These are phyloP conservation scores for Tympanuchus pallidicinctus DNA, from an alignment of 2,113 vertebrate genomes.

Conservation along the genomic window DNA sequence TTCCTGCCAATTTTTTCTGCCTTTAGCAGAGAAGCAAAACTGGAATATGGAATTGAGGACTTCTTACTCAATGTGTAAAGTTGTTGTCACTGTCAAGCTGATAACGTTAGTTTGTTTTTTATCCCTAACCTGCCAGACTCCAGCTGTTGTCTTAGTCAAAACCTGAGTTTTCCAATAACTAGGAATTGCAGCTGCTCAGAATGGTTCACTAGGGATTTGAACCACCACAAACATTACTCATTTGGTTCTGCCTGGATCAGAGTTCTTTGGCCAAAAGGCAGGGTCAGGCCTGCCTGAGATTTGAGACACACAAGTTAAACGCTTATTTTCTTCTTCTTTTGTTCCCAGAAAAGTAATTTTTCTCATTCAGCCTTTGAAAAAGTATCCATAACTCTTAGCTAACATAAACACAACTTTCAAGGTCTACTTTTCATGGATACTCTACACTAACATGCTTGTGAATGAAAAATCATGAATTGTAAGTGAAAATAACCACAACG, in stretches of 20 bases:
- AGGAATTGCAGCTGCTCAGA: conserved; percentile 62
- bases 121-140: not conserved
- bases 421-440: not conserved
- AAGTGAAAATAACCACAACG: not conserved
- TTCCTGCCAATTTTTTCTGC: not conserved
- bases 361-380: not conserved
- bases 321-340: not conserved
- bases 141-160: conserved; percentile 39
- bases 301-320: not conserved
- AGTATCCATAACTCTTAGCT: not conserved
- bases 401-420: not conserved
- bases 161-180: conserved; percentile 46
- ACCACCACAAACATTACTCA: conserved; percentile 62
- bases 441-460: not conserved
- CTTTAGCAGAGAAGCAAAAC: not conserved
- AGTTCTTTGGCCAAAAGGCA: conserved; percentile 59
- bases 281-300: conserved; percentile 54
- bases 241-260: conserved; percentile 64
- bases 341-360: not conserved
- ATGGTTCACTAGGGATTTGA: conserved; percentile 12
- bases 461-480: not conserved
- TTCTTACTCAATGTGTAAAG: not conserved
- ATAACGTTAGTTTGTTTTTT: not conserved
- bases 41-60: not conserved
- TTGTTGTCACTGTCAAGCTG: not conserved